These are phyloP conservation scores for Drosophila aldrichi DNA, from an alignment of 2,888 invertebrate genomes.

Conservation along the genomic window DNA sequence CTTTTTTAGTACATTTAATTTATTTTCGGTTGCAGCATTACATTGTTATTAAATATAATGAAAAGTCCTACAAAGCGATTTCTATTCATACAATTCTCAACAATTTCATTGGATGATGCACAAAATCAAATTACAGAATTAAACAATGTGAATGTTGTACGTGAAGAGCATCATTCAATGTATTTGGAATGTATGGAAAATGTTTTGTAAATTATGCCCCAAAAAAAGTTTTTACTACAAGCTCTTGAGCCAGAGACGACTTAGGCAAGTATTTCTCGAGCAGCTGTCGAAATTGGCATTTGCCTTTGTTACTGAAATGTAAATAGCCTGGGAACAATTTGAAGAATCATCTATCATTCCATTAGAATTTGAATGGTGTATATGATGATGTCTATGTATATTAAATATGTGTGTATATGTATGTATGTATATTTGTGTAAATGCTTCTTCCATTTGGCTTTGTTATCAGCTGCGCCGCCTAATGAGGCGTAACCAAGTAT, in stretches of 20 bases:
- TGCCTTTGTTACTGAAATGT: not conserved
- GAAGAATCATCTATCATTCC: constrained; percentile 15
- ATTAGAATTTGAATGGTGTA: constrained; percentile 9
- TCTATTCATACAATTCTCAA: too few species aligned
- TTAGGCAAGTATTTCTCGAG: constrained; percentile 2
- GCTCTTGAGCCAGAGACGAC: not conserved
- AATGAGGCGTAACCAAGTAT: constrained; percentile 37
- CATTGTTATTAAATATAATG: too few species aligned
- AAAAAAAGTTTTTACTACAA: not conserved
- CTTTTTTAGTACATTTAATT: too few species aligned
- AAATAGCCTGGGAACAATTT: not conserved
- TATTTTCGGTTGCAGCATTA: too few species aligned
- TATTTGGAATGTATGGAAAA: not conserved
- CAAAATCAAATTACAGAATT: not conserved
- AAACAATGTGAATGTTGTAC: not conserved
- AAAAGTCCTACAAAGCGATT: too few species aligned
- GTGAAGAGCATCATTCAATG: not conserved
- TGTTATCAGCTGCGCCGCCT: constrained; percentile 13
- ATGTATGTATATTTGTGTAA: not conserved
- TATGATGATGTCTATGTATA: not conserved
- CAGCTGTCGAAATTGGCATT: constrained; percentile 2
- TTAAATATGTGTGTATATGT: not conserved
- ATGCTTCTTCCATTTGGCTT: not conserved
- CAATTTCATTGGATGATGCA: too few species aligned
- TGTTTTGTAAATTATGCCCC: not conserved